Percentiles rank a stretch among this genome's conserved stretches.
Evolutionary conservation across 2,888 invertebrate genomes (phyloP).

Genomic region (Lycocerus yunnanus): DNA sequence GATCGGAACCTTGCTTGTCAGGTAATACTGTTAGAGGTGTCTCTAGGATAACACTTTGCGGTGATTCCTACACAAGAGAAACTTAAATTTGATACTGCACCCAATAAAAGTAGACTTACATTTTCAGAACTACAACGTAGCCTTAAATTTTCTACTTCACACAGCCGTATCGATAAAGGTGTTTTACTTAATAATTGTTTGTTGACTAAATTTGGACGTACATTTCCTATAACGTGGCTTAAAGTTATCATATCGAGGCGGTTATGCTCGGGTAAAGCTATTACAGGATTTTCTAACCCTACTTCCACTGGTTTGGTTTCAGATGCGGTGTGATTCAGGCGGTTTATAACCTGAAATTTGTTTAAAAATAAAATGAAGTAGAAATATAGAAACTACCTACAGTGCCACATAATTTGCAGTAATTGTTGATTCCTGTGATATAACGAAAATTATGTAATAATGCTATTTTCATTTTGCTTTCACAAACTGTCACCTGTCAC

Average conservation of each 20-base stretch:
- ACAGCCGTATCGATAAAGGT: background rate
- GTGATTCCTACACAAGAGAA: background rate
- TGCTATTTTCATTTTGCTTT: background rate
- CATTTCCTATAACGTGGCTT: background rate
- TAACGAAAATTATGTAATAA: background rate
- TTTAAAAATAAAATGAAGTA: background rate
- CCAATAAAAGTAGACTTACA: background rate
- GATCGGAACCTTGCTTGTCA: conserved; percentile 58
- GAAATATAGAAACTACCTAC: background rate
- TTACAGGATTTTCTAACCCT: background rate
- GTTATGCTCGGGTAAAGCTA: background rate
- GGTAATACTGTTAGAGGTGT: conserved; percentile 41
- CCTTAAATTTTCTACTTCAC: background rate
- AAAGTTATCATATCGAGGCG: background rate
- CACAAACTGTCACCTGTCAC: background rate
- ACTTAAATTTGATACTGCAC: background rate
- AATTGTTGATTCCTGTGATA: background rate
- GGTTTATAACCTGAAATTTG: background rate
- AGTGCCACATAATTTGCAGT: background rate
- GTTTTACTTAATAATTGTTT: background rate
- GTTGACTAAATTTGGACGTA: background rate
- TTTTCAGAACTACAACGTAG: background rate
- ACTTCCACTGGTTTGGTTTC: background rate
- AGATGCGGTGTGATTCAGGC: background rate
- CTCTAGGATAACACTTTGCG: background rate